These are phyloP conservation scores for Dorcus hopei DNA, from an alignment of 2,888 invertebrate genomes.

Conservation along the genomic window DNA sequence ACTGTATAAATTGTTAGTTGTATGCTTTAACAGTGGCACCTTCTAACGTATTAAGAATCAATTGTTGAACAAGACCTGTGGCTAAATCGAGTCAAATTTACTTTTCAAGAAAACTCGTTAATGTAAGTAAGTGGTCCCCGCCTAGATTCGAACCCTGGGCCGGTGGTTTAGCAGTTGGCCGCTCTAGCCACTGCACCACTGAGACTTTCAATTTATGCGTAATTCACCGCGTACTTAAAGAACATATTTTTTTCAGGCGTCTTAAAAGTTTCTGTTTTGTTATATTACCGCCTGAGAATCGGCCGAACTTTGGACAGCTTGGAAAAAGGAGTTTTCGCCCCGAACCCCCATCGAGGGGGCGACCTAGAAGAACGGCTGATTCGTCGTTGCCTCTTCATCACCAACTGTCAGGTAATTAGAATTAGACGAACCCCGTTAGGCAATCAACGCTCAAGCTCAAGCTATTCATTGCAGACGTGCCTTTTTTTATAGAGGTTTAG, in stretches of 20 bases:
- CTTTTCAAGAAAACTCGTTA: no score
- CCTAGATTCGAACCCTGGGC: no score
- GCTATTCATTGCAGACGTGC: constrained; percentile 4
- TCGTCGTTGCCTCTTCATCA: constrained; percentile 10
- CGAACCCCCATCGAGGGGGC: constrained; percentile 9
- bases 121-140: no score
- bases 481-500: no score
- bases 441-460: neutral
- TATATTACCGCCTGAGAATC: constrained; percentile 10
- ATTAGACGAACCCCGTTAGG: neutral
- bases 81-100: no score
- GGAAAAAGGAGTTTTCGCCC: constrained; percentile 12
- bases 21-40: no score
- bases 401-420: constrained; percentile 11
- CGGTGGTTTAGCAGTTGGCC: no score
- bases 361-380: constrained; percentile 12
- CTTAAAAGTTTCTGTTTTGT: constrained; percentile 9
- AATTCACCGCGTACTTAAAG: neutral
- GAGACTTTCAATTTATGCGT: no score
- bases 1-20: no score
- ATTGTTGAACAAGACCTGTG: no score
- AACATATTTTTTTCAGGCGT: constrained; percentile 8
- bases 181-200: no score
- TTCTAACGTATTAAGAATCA: no score
- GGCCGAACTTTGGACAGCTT: constrained; percentile 8